Evolutionary conservation across 2,888 invertebrate species (phyloP).

Genomic region (Pollenia angustigena): DNA sequence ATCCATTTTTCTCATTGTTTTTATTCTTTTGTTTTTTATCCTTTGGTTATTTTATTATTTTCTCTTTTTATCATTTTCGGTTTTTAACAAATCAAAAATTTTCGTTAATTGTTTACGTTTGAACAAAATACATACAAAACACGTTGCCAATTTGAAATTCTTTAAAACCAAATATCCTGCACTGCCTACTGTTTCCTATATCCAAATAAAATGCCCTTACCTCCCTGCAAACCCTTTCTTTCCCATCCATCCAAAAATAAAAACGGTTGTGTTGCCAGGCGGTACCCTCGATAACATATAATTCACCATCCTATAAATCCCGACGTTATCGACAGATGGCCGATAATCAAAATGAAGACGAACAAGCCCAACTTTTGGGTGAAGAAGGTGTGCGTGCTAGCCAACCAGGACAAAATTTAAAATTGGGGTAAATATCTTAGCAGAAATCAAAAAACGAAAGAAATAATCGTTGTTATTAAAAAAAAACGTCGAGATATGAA

Average conservation of each 20-base stretch:
- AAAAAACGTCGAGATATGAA: slow-evolving; percentile 51
- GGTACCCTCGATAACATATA: slow-evolving; percentile 86
- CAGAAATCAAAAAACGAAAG: slow-evolving; percentile 58
- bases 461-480: slow-evolving; percentile 45
- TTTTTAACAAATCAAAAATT: slow-evolving; percentile 67
- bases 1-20: slow-evolving; percentile 70
- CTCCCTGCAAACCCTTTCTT: slow-evolving; percentile 50
- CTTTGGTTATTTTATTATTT: slow-evolving; percentile 74
- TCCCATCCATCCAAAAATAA: slow-evolving; percentile 57
- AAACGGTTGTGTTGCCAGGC: slow-evolving; percentile 85
- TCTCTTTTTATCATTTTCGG: slow-evolving; percentile 75
- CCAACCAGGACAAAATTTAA: slow-evolving; percentile 94
- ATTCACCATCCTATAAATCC: slow-evolving; percentile 82
- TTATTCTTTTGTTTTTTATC: slow-evolving; percentile 67
- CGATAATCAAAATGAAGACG: slow-evolving; percentile 97
- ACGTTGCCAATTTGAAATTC: slow-evolving; percentile 59
- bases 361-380: slow-evolving; percentile 97
- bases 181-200: slow-evolving; percentile 32
- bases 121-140: slow-evolving; percentile 56
- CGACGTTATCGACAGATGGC: slow-evolving; percentile 92
- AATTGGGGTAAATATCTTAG: slow-evolving; percentile 94
- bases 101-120: slow-evolving; percentile 72
- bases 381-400: slow-evolving; percentile 96
- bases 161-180: slow-evolving; percentile 68
- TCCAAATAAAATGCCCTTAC: slow-evolving; percentile 15